phyloP scores from a whole-genome alignment of 1,140 invertebrate species.

The Piezodorus guildinii region DNA sequence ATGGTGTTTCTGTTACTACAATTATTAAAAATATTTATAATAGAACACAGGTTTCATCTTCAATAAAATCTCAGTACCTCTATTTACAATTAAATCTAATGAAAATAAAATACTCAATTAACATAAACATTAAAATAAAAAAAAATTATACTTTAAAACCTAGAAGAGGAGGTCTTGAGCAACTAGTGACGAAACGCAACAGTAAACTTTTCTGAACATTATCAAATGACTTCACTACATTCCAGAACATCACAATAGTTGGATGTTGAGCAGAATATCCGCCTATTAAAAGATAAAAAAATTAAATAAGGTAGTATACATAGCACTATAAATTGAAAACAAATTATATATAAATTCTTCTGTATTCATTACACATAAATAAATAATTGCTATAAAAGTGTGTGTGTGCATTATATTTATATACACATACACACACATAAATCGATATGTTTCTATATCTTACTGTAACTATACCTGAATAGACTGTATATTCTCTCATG shows the following conservation, averaged over 20 bases:
- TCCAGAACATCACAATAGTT: conserved; percentile 70
- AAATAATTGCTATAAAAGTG: too few species aligned
- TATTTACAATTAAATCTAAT: too few species aligned
- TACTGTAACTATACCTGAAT: conserved; percentile 43
- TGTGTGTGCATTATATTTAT: too few species aligned
- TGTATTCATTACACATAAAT: too few species aligned
- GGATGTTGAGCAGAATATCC: conserved; percentile 72
- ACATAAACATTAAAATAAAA: background rate
- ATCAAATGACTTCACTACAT: conserved; percentile 68
- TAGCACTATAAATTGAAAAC: too few species aligned
- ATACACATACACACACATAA: too few species aligned
- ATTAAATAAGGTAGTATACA: background rate
- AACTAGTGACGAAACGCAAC: conserved; percentile 94
- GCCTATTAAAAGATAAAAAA: conserved; percentile 39
- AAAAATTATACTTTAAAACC: conserved; percentile 72
- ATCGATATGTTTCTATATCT: background rate
- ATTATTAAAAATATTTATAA: too few species aligned
- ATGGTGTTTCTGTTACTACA: too few species aligned
- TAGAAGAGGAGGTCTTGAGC: conserved; percentile 88
- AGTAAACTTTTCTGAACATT: conserved; percentile 76
- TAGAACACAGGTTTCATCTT: too few species aligned
- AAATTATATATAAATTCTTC: too few species aligned
- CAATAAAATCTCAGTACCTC: too few species aligned
- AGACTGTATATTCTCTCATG: conserved; percentile 70
- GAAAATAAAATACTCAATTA: too few species aligned